phyloP scores from a whole-genome alignment of 2,113 vertebrate genomes.

The Lampris incognitus region DNA sequence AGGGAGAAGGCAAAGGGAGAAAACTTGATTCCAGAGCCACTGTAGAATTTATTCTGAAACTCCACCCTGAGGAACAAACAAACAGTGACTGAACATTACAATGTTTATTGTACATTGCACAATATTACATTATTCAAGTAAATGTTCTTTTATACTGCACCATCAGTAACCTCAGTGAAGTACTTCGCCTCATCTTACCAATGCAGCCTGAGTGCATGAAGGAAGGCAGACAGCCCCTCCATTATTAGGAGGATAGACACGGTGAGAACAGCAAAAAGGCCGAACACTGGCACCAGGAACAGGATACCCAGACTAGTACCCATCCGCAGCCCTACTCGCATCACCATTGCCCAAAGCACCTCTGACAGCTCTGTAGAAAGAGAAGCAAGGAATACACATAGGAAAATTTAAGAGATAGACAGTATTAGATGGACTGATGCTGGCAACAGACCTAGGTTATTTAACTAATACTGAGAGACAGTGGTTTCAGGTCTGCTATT shows the following conservation, averaged over 20 bases:
- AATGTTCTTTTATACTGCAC: background rate
- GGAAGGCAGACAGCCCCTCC: conserved; percentile 98
- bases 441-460: too few species aligned
- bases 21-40: conserved; percentile 93
- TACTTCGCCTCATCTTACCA: conserved; percentile 82
- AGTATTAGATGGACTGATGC: background rate
- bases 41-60: conserved; percentile 98
- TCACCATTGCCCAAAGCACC: conserved; percentile 95
- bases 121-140: background rate
- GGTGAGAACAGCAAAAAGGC: conserved; percentile 90
- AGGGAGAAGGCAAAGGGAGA: conserved; percentile 92
- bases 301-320: conserved; percentile 83
- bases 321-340: conserved; percentile 90
- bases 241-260: conserved; percentile 94
- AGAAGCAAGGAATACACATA: background rate
- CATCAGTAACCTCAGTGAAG: background rate
- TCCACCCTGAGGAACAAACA: conserved; percentile 88
- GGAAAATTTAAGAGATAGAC: background rate
- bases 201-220: conserved; percentile 95
- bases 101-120: background rate
- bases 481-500: background rate
- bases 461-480: background rate
- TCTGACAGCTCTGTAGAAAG: conserved; percentile 89
- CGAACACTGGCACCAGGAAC: conserved; percentile 87
- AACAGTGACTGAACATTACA: conserved; percentile 8